These are phyloP conservation scores for Indri indri DNA, from an alignment of 2,113 vertebrate genomes.

Conservation along the genomic window DNA sequence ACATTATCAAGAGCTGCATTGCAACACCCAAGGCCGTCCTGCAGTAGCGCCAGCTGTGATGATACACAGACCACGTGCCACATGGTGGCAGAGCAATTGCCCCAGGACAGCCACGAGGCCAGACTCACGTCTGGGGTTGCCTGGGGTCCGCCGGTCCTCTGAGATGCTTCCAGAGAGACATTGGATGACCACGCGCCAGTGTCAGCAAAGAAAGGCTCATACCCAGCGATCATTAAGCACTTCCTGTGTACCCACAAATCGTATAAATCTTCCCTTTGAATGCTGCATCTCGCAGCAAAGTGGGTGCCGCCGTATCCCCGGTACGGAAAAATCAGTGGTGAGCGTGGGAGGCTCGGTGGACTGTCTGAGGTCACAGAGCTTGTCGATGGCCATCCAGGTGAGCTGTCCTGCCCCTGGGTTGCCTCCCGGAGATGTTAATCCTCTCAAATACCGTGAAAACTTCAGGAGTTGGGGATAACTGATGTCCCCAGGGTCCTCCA, in stretches of 20 bases:
- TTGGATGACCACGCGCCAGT: background rate
- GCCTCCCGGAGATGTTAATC: background rate
- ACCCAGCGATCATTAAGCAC: background rate
- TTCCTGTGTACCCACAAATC: background rate
- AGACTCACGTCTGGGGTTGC: rapidly evolving
- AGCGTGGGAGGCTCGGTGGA: no score
- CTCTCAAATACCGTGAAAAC: no score
- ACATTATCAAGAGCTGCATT: background rate
- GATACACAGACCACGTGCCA: rapidly evolving
- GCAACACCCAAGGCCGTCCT: background rate
- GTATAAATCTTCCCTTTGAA: background rate
- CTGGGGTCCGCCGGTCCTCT: no score
- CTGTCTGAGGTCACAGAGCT: background rate
- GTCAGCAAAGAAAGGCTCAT: background rate
- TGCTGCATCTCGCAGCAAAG: rapidly evolving
- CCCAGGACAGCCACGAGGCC: rapidly evolving
- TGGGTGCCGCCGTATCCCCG: background rate
- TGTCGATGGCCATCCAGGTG: background rate
- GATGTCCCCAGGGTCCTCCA: background rate
- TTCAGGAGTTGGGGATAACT: background rate
- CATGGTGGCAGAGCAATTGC: background rate
- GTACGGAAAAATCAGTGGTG: no score
- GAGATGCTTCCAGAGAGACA: background rate
- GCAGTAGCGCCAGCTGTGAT: background rate
- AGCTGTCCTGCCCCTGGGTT: background rate